Conservation (phyloP, 1,140 invertebrate genomes). For the Vollenhovia emeryi region DNA sequence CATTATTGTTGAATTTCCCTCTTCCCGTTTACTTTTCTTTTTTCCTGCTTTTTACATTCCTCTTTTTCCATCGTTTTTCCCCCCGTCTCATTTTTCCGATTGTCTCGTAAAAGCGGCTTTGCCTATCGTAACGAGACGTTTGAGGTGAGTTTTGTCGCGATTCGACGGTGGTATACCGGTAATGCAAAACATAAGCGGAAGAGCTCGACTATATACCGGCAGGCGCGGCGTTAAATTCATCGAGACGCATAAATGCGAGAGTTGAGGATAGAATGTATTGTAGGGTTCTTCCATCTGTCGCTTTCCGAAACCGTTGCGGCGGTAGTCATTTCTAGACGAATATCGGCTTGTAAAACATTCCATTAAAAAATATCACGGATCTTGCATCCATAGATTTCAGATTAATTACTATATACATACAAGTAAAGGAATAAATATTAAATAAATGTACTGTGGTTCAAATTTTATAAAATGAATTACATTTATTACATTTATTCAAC, state of each 20-base stretch:
- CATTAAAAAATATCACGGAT: background rate
- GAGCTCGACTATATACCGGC: conserved; percentile 34
- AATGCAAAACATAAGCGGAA: conserved; percentile 20
- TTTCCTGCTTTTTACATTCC: background rate
- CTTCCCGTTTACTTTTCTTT: background rate
- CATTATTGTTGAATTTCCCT: background rate
- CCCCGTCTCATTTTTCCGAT: conserved; percentile 31
- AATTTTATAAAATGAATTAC: background rate
- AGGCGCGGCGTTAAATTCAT: conserved; percentile 31
- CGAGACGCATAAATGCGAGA: conserved; percentile 35
- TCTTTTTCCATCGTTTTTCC: conserved; percentile 23
- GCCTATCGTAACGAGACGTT: conserved; percentile 57
- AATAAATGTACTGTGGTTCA: background rate
- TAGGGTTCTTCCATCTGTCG: background rate
- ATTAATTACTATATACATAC: background rate
- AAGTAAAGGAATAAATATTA: background rate
- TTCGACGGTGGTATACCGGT: background rate
- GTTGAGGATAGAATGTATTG: background rate
- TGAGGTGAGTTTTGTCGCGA: conserved; percentile 32
- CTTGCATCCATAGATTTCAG: background rate
- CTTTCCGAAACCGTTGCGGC: background rate
- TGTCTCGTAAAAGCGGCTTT: conserved; percentile 48
- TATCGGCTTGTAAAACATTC: background rate
- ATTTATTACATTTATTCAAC: conserved; percentile 8
- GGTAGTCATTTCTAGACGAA: background rate